Conservation (phyloP, 2,113 vertebrate species). For the Anhinga rufa region DNA sequence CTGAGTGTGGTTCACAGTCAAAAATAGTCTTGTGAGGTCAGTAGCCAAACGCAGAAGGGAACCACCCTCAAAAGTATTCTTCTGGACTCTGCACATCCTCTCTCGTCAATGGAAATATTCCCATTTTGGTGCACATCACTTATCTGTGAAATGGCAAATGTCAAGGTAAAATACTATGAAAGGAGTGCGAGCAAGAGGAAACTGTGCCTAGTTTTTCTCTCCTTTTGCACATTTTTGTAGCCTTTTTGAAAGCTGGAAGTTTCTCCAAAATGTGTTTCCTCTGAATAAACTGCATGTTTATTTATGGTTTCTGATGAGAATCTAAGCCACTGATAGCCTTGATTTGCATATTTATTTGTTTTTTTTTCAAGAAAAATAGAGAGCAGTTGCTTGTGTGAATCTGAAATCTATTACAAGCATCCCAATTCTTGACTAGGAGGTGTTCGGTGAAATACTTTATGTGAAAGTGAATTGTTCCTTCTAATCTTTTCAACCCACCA, state of each 20-base stretch:
- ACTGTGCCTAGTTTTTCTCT: neutral
- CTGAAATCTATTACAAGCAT: neutral
- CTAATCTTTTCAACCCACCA: neutral
- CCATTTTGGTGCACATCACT: neutral
- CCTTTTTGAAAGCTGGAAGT: neutral
- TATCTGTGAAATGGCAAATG: neutral
- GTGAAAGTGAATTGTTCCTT: neutral
- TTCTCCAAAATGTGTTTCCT: neutral
- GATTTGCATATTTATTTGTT: conserved; percentile 15
- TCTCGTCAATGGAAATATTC: neutral
- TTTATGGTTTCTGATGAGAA: neutral
- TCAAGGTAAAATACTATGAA: neutral
- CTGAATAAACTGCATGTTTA: neutral
- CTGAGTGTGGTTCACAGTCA: neutral
- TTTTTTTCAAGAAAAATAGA: neutral
- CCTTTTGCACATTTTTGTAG: neutral
- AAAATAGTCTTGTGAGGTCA: neutral
- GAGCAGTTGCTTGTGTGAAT: neutral
- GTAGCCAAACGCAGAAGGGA: neutral
- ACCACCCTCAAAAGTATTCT: neutral
- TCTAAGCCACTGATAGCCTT: neutral
- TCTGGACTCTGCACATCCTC: neutral
- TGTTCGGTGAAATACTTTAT: neutral
- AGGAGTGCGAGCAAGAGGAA: neutral
- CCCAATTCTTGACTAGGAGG: neutral